phyloP scores from a whole-genome alignment of 2,888 invertebrate genomes.

The Dendrolimus pini region DNA sequence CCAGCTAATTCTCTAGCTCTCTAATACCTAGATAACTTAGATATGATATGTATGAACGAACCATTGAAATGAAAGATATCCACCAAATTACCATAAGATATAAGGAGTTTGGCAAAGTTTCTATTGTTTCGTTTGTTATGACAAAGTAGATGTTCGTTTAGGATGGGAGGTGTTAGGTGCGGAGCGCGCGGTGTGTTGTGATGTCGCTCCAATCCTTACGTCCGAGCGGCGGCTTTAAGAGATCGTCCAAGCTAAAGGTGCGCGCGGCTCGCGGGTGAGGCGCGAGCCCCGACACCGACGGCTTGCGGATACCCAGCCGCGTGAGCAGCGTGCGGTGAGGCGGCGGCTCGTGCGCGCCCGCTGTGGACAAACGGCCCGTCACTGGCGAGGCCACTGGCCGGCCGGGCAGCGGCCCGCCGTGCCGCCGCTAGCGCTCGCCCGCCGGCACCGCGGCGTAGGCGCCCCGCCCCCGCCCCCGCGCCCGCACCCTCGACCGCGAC shows the following conservation, averaged over 20 bases:
- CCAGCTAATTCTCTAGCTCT: background rate
- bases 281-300: constrained; percentile 89
- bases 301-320: constrained; percentile 92
- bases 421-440: constrained; percentile 33
- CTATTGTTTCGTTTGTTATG: background rate
- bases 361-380: constrained; percentile 69
- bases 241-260: constrained; percentile 93
- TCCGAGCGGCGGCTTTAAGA: constrained; percentile 89
- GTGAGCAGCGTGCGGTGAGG: constrained; percentile 84
- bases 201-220: constrained; percentile 80
- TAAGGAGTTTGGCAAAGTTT: background rate
- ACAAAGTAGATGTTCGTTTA: background rate
- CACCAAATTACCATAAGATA: background rate
- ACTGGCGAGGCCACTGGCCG: constrained; percentile 15
- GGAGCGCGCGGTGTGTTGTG: constrained; percentile 61
- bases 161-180: constrained; percentile 21
- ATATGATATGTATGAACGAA: background rate
- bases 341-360: constrained; percentile 66
- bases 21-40: background rate
- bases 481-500: constrained; percentile 27
- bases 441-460: constrained; percentile 29
- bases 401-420: constrained; percentile 44
- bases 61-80: background rate
- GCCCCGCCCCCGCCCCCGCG: constrained; percentile 40
- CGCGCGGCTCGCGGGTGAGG: constrained; percentile 83